Conservation (phyloP, 2,113 vertebrate species). For the Heterotis niloticus region DNA sequence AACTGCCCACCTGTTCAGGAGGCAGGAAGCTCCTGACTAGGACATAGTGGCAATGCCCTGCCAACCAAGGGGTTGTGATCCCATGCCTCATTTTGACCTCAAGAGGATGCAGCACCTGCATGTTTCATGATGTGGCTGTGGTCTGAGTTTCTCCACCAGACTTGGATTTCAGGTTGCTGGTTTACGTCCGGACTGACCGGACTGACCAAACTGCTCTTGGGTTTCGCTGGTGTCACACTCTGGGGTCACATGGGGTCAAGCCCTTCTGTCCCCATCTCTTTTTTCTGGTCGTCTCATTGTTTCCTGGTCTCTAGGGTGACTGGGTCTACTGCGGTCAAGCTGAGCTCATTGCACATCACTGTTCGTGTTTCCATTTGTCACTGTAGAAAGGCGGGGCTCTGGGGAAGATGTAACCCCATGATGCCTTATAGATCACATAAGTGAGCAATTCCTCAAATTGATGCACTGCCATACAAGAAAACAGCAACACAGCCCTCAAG, state of each 20-base stretch:
- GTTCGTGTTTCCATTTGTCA: too few relatives aligned
- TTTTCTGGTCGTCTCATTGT: not conserved
- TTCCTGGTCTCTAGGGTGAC: not conserved
- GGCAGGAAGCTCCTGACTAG: too few relatives aligned
- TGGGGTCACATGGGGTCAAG: not conserved
- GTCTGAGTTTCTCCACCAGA: constrained; percentile 24
- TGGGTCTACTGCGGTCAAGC: too few relatives aligned
- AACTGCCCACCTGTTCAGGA: not conserved
- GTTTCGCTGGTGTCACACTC: constrained; percentile 13
- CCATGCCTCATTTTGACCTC: not conserved
- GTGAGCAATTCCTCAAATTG: too few relatives aligned
- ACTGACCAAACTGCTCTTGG: constrained; percentile 7
- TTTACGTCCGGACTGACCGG: not conserved
- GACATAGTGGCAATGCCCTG: not conserved
- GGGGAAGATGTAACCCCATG: too few relatives aligned
- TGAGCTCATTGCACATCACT: too few relatives aligned
- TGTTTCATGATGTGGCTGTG: constrained; percentile 22
- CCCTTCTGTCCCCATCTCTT: not conserved
- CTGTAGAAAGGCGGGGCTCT: too few relatives aligned
- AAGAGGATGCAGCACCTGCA: not conserved
- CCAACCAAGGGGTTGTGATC: not conserved
- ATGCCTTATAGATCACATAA: too few relatives aligned
- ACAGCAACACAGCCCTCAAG: too few relatives aligned
- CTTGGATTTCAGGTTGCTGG: constrained; percentile 18
- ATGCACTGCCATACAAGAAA: too few relatives aligned